A percentile compares a stretch with the other conserved stretches of the same genome.
Evolutionary conservation across 1,140 invertebrate species (phyloP).

Genomic region (Aphis craccivora): DNA sequence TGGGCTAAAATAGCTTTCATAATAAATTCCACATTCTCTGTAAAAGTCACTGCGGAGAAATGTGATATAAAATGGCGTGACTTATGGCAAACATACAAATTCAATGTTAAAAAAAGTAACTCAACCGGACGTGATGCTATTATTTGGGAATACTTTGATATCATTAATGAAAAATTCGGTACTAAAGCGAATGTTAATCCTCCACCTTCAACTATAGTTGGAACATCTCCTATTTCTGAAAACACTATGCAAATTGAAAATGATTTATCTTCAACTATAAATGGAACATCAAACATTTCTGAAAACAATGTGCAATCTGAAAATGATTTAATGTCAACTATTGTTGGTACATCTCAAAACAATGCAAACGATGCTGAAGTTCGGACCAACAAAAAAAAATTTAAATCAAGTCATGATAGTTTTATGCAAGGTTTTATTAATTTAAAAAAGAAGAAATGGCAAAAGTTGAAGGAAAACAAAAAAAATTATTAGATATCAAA

Average conservation of each 20-base stretch:
- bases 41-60: neutral
- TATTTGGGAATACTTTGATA: neutral
- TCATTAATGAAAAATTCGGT: slow-evolving; percentile 8
- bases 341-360: neutral
- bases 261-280: too few species aligned
- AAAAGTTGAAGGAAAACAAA: too few species aligned
- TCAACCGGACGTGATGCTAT: neutral
- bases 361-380: too few species aligned
- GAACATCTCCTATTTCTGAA: neutral
- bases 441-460: too few species aligned
- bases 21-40: neutral
- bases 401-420: too few species aligned
- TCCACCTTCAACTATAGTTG: slow-evolving; percentile 11
- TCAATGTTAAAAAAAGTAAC: slow-evolving; percentile 14
- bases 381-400: too few species aligned
- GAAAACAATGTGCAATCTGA: neutral
- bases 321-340: neutral
- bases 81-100: slow-evolving; percentile 1
- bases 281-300: too few species aligned
- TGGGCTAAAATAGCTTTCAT: neutral
- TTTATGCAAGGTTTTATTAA: too few species aligned
- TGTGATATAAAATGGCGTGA: neutral
- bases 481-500: too few species aligned
- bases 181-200: neutral
- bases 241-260: neutral